Evolutionary conservation across 2,888 invertebrate genomes (phyloP).

Genomic region (Napeogenes inachia): DNA sequence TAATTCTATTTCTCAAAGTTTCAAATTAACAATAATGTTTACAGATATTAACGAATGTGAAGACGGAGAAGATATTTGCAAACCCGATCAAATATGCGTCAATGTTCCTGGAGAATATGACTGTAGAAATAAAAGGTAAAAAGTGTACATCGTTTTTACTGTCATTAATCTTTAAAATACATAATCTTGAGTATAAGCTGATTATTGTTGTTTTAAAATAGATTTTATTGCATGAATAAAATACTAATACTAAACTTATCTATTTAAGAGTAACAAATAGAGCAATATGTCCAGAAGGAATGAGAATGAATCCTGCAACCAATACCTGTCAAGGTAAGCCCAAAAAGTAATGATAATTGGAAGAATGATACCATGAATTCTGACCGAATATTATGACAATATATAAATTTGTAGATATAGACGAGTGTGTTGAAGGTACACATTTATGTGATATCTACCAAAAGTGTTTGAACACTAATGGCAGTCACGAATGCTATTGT

Average conservation of each 20-base stretch:
- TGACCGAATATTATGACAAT: not conserved
- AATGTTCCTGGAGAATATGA: conserved; percentile 89
- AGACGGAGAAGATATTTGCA: conserved; percentile 85
- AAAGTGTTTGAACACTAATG: conserved; percentile 66
- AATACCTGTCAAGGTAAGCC: conserved; percentile 53
- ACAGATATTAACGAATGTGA: conserved; percentile 92
- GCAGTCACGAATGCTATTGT: conserved; percentile 68
- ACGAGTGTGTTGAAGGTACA: conserved; percentile 83
- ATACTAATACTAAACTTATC: not conserved
- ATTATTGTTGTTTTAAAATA: too few species aligned
- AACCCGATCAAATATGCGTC: conserved; percentile 84
- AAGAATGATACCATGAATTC: not conserved
- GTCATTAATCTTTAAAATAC: not conserved
- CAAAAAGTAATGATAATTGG: conserved; percentile 3
- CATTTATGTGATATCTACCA: conserved; percentile 67
- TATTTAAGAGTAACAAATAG: conserved; percentile 24
- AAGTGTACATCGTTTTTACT: conserved; percentile 10
- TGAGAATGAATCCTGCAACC: conserved; percentile 47
- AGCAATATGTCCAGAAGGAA: conserved; percentile 54
- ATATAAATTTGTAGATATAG: conserved; percentile 79
- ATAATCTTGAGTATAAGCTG: not conserved
- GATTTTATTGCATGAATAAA: not conserved
- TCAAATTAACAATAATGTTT: not conserved
- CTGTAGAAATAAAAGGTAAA: conserved; percentile 72
- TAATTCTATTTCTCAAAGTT: too few species aligned